Percentiles rank a stretch among this genome's conserved stretches.
Conservation (phyloP, 2,888 invertebrate species). For the Callinectes sapidus region DNA sequence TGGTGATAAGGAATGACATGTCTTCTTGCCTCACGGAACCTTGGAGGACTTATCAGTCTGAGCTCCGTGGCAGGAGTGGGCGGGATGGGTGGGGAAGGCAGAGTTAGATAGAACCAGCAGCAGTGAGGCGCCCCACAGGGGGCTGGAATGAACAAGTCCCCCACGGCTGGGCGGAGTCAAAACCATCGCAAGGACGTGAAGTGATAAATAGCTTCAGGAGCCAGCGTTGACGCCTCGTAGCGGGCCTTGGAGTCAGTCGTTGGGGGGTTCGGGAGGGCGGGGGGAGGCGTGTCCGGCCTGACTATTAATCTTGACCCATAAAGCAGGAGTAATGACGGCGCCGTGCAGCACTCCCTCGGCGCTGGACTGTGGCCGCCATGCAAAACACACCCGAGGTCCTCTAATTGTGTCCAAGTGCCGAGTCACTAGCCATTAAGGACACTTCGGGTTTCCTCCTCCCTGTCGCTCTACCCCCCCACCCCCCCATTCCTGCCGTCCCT, state of each 20-base stretch:
- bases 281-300: slow-evolving; percentile 24
- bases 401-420: slow-evolving; percentile 53
- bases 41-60: background rate
- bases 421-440: slow-evolving; percentile 50
- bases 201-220: slow-evolving; percentile 7
- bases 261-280: background rate
- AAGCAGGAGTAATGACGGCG: slow-evolving; percentile 59
- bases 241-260: background rate
- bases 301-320: slow-evolving; percentile 57
- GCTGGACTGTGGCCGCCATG: slow-evolving; percentile 52
- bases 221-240: slow-evolving; percentile 22
- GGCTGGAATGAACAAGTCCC: slow-evolving; percentile 7
- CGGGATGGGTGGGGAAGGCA: background rate
- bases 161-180: slow-evolving; percentile 14
- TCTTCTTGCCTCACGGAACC: background rate
- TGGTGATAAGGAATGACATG: slow-evolving; percentile 4
- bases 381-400: slow-evolving; percentile 43
- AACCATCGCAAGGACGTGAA: slow-evolving; percentile 36
- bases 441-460: slow-evolving; percentile 18
- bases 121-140: background rate
- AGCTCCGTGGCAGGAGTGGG: background rate
- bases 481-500: background rate
- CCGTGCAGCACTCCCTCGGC: slow-evolving; percentile 42
- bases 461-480: background rate
- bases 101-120: background rate